Evolutionary conservation across 2,797 vertebrate species (phyloP).

Genomic region (Sebastes cheni): DNA sequence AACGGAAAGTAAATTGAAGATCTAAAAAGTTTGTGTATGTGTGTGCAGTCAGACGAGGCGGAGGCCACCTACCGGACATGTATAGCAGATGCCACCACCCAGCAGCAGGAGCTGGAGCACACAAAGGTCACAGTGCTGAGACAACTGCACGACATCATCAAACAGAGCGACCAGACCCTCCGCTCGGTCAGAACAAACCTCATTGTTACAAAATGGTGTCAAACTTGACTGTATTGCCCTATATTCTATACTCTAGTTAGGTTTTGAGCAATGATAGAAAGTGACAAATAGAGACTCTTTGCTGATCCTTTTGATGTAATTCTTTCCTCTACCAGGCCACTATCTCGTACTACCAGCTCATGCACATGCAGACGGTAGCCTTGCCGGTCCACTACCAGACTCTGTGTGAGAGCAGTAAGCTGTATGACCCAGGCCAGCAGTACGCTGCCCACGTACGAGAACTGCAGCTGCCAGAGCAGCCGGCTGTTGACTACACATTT

Average conservation of each 20-base stretch:
- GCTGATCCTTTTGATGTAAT: background rate
- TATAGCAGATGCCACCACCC: slow-evolving; percentile 90
- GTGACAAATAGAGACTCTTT: background rate
- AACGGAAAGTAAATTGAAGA: background rate
- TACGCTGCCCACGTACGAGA: slow-evolving; percentile 91
- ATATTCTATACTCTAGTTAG: background rate
- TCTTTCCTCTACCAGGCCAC: slow-evolving; percentile 83
- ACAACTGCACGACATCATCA: slow-evolving; percentile 94
- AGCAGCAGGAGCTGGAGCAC: slow-evolving; percentile 95
- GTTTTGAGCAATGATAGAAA: background rate
- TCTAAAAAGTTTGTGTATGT: background rate
- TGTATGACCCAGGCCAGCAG: slow-evolving; percentile 95
- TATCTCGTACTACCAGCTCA: slow-evolving; percentile 96
- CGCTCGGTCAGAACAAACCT: slow-evolving; percentile 85
- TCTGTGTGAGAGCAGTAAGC: slow-evolving; percentile 96
- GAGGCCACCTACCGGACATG: slow-evolving; percentile 96
- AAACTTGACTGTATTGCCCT: background rate
- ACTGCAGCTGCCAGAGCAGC: slow-evolving; percentile 89
- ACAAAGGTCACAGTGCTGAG: slow-evolving; percentile 92
- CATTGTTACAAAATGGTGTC: background rate
- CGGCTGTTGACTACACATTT: slow-evolving; percentile 85
- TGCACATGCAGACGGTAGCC: slow-evolving; percentile 94
- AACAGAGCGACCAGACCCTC: slow-evolving; percentile 95
- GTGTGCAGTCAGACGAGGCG: slow-evolving; percentile 90
- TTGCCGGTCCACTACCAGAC: slow-evolving; percentile 96